Base-by-base conservation (phyloP, 2,113 vertebrate genomes). In the Astur gentilis region DNA sequence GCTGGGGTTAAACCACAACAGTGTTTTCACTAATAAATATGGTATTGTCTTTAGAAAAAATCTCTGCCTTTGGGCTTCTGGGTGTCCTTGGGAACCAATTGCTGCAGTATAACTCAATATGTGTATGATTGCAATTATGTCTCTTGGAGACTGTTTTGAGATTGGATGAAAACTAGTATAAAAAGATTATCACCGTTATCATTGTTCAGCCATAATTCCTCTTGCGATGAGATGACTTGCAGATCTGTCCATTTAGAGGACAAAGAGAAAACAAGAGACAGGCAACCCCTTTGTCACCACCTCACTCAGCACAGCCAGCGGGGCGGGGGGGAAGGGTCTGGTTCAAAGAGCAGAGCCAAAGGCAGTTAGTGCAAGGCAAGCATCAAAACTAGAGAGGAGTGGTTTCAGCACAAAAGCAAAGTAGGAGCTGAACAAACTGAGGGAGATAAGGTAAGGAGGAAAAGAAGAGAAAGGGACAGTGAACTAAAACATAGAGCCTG, bases 101-200 rank as follows among this genome's bases (percentile, higher is more conserved):
- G 52, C 65, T 23, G 25, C 4, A n/a, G 52, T 0, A 5, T 7
- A 60, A n/a, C 40, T 42, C 15, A 32, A 36, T 0, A 22, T 4
- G 18, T 7, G 12, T 32, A 15, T 14, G 54, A 58, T 1, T 19
- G 49, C 25, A 84, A 69, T 32, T 32, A 14, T 11, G 11, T 58
- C 49, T 66, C 77, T n/a, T 18, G 44, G 38, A 87, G n/a, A 58
- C 36, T 50, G 45, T 27, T 64, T 57, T 47, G 45, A 77, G 70
- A 71, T 1, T 19, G 16, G 40, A 49, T 44, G 45, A 61, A 38
- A 54, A 72, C 9, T 38, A 14, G 40, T 10, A 64, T 5, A 34
- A 36, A 58, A 40, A 32, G 17, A 29, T 42, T 11, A 36, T 38
- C 10, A 34, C 14, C n/a, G 10, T 31, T 19, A 10, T 21, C 10